Base-by-base conservation (phyloP, 2,797 vertebrate genomes). In the Xiphorhynchus erythropygius region DNA sequence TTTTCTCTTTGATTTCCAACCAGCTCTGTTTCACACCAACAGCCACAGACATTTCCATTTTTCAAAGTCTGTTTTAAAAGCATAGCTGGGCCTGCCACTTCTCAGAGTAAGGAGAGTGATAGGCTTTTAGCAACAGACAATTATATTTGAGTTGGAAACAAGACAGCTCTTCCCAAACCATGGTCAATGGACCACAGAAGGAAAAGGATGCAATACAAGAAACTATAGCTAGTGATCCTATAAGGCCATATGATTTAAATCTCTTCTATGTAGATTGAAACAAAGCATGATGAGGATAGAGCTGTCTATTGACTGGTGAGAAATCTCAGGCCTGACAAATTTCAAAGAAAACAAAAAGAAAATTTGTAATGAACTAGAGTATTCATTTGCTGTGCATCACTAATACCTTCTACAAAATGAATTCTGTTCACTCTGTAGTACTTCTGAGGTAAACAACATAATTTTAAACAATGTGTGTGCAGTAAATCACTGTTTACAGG, bases 41-140 rank as follows among this genome's bases (percentile, higher is more conserved):
- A 78, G 35, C 27, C 25, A 27, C 46, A 47, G 78, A 92, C 57
- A 71, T 77, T 96, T 94, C 69, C 7, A 91, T 86, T 86, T 91
- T 95, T 97, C 90, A 94, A 93, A 89, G 59, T 25, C 52, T 89
- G 22, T 56, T 94, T 90, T 84, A 57, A 84, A 88, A 88, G 42
- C 44, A 5, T 68, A 22, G 24, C 32, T 84, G 52, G 44, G 28
- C 30, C 79, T 84, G 39, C 32, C 33, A 37, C 30, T 59, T 55
- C 49, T 78, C 8, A 8, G 27, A 33, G 9, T 30, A 62, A 83
- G n/a, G 14, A 71, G 35, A 73, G 50, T 16, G 18, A 56, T 57
- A 28, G 5, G 2, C 13, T 82, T 93, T 88, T 65, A 84, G 23
- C 35, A 65, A 30, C 11, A 17, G 39, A 3, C 64, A 69, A 16